Percentiles rank a stretch among this genome's conserved stretches.
phyloP scores from a whole-genome alignment of 2,797 vertebrate genomes.

The Neosilurus hyrtlii region DNA sequence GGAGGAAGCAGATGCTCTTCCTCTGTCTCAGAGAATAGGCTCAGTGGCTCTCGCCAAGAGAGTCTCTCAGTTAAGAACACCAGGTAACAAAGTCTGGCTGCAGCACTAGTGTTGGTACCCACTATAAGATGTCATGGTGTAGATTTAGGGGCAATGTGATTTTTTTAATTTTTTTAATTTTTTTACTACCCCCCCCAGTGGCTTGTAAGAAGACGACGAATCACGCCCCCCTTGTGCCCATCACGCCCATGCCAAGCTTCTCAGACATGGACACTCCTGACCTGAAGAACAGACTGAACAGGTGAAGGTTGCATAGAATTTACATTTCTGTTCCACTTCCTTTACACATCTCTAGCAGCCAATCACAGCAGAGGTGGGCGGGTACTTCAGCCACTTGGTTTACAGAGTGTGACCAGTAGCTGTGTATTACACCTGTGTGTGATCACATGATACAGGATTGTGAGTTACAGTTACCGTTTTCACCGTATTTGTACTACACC shows the following conservation, averaged over 20 bases:
- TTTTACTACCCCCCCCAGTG: slow-evolving; percentile 50
- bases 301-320: slow-evolving; percentile 67
- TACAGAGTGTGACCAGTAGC: not conserved
- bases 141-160: not conserved
- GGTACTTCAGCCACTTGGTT: not conserved
- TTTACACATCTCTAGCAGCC: not conserved
- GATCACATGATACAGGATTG: not conserved
- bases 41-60: slow-evolving; percentile 25
- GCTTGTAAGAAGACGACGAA: slow-evolving; percentile 56
- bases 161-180: not conserved
- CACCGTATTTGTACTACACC: not conserved
- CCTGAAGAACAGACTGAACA: slow-evolving; percentile 87
- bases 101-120: not conserved
- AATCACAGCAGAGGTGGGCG: not conserved
- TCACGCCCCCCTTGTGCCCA: slow-evolving; percentile 67
- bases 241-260: slow-evolving; percentile 88
- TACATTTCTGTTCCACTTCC: not conserved
- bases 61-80: slow-evolving; percentile 67
- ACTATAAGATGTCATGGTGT: not conserved
- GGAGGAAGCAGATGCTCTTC: slow-evolving; percentile 62
- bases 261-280: slow-evolving; percentile 93
- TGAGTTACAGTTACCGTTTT: not conserved
- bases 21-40: slow-evolving; percentile 68
- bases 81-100: slow-evolving; percentile 66
- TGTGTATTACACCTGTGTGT: not conserved